A percentile compares a stretch with the other conserved stretches of the same genome.
Evolutionary conservation across 2,888 invertebrate species (phyloP).

Genomic region (Fissipunctia ypsillon): DNA sequence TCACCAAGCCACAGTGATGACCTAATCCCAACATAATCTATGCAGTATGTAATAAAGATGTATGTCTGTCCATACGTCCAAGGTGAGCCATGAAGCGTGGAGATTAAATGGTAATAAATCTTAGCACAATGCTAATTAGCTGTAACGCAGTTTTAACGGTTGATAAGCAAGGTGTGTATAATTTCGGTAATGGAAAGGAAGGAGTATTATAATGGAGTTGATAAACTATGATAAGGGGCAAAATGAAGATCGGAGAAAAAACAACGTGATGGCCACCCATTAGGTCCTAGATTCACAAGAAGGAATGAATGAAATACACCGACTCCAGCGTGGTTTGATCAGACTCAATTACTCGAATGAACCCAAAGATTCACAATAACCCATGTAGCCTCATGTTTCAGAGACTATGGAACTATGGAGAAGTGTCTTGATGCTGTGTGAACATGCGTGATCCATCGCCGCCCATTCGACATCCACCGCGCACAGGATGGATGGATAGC

Average conservation of each 20-base stretch:
- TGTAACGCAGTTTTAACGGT: conserved; percentile 27
- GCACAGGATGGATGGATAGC: no score
- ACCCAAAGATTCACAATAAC: no score
- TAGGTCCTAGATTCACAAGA: not conserved
- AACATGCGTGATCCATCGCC: no score
- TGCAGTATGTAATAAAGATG: conserved; percentile 46
- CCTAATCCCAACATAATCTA: conserved; percentile 51
- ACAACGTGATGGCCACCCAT: not conserved
- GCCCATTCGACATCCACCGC: no score
- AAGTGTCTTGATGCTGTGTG: no score
- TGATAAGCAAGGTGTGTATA: conserved; percentile 28
- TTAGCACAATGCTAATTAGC: conserved; percentile 54
- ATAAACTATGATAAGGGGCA: not conserved
- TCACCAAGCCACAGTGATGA: conserved; percentile 26
- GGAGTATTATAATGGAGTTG: not conserved
- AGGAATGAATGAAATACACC: no score
- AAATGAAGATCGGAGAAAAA: not conserved
- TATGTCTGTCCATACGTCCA: conserved; percentile 46
- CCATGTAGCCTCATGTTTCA: no score
- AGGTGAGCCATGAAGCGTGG: conserved; percentile 53
- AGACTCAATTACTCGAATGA: no score
- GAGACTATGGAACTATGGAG: no score
- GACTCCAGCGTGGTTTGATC: no score
- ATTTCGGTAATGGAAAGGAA: conserved; percentile 1
- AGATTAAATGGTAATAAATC: conserved; percentile 63